These are phyloP conservation scores for Lysiphlebus fabarum DNA, from an alignment of 1,140 invertebrate genomes.

Conservation along the genomic window DNA sequence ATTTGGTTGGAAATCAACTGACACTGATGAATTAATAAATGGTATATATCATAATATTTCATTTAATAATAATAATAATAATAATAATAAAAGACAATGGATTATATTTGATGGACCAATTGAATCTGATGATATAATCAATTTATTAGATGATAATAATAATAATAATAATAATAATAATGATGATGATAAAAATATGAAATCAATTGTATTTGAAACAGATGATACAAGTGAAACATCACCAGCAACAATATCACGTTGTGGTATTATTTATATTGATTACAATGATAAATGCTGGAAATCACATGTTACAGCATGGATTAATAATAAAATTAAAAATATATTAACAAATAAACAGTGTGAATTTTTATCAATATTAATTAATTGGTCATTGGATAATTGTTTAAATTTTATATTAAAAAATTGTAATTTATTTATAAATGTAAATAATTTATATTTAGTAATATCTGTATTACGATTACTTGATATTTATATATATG, in stretches of 20 bases:
- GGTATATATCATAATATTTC: no score
- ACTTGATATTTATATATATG: conserved; percentile 58
- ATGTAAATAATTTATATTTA: conserved; percentile 53
- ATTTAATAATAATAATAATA: no score
- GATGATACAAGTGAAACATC: conserved; percentile 59
- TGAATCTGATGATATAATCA: conserved; percentile 66
- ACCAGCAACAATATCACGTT: conserved; percentile 66
- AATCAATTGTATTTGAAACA: conserved; percentile 69
- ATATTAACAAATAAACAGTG: conserved; percentile 26
- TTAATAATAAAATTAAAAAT: conserved; percentile 22
- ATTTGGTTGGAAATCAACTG: conserved; percentile 49
- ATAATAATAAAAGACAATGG: conserved; percentile 51
- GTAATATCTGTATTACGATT: conserved; percentile 56
- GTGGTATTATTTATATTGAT: conserved; percentile 68
- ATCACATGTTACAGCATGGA: conserved; percentile 53
- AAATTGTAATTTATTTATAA: conserved; percentile 52
- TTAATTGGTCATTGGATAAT: conserved; percentile 61
- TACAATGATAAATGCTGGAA: conserved; percentile 50
- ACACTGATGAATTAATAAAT: no score
- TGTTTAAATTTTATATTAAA: conserved; percentile 51
- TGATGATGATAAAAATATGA: conserved; percentile 53
- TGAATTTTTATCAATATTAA: conserved; percentile 37
- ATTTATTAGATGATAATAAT: conserved; percentile 67
- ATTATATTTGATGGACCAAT: conserved; percentile 66
- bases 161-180: conserved; percentile 30